Evolutionary conservation across 2,888 invertebrate species (phyloP), one percentile per base, ranked within the genome.

Genomic region (Nematopogon swammerdamellus): DNA sequence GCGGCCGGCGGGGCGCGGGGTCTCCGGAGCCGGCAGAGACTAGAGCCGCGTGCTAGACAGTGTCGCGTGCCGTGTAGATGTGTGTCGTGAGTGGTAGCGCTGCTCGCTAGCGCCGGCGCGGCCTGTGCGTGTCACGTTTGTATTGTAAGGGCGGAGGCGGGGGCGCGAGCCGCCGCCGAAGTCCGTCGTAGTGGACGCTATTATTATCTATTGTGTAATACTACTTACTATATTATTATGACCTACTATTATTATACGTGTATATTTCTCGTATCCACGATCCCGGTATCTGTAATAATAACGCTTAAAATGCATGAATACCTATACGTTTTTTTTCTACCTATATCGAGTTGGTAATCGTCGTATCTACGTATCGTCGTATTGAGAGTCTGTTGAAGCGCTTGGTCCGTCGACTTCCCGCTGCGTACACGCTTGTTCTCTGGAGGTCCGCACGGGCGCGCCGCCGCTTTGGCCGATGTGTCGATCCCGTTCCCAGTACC

Each of bases 241-340:
- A 67, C 29, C 18, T 49, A 25, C 29, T 47, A 47, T 20, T 30
- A 47, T 30, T 30, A 18, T 46, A 46, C 8, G 42, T 74, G 68
- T 76, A 72, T 70, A 65, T 25, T 19, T 43, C 48, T 79, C 77
- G 72, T 76, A 72, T 70, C 74, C 74, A 72, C 73, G 80, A 85
- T 86, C 87, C 87, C 87, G 88, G 87, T 84, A 83, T 84, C 84
- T 84, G 84, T 88, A 89, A 89, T 88, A 89, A 89, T 88, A 88
- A 89, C 88, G 88, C 88, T 89, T 89, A 84, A 85, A 84, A 86
- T 88, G 88, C 88, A 89, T 89, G 89, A 85, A 86, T 36, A 36
- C 36, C 36, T 87, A 87, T 88, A 88, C 87, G 88, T 89, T 88
- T 88, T 67, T 75, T 80, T 77, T 76, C 77, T 79, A 77, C 75